These are phyloP conservation scores for Lampropteryx suffumata DNA, from an alignment of 2,888 invertebrate species.

Conservation along the genomic window DNA sequence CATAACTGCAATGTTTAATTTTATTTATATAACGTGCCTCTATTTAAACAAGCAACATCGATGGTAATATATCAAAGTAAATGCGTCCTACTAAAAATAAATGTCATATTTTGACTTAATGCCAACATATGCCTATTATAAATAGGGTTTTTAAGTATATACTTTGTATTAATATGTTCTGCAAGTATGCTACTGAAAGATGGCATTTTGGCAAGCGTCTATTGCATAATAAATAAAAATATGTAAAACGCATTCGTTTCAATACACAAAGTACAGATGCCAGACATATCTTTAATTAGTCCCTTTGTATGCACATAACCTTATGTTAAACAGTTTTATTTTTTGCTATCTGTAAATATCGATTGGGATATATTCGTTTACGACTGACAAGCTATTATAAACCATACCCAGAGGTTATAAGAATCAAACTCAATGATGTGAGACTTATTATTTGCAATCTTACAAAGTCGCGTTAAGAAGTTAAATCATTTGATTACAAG, in stretches of 20 bases:
- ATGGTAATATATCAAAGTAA: too few relatives aligned
- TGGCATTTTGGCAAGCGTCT: slow-evolving; percentile 6
- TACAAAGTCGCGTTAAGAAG: slow-evolving; percentile 29
- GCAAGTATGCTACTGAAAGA: too few relatives aligned
- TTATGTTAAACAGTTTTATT: slow-evolving; percentile 44
- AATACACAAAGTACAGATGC: neutral
- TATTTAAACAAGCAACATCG: too few relatives aligned
- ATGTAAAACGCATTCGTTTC: neutral
- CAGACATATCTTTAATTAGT: slow-evolving; percentile 38
- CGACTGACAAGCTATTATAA: neutral
- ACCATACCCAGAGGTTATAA: slow-evolving; percentile 36
- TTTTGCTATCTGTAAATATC: neutral
- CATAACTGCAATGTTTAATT: too few relatives aligned
- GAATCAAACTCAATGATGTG: slow-evolving; percentile 40
- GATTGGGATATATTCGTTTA: neutral
- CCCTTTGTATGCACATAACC: slow-evolving; percentile 53
- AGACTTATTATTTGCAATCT: slow-evolving; percentile 41
- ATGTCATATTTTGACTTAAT: too few relatives aligned
- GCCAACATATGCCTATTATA: too few relatives aligned
- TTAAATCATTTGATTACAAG: neutral
- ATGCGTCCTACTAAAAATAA: too few relatives aligned
- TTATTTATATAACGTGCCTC: too few relatives aligned
- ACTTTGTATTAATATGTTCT: too few relatives aligned
- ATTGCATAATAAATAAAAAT: neutral
- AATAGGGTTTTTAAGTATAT: too few relatives aligned